Conservation (phyloP, 2,113 vertebrate species). For the Prionailurus viverrinus region DNA sequence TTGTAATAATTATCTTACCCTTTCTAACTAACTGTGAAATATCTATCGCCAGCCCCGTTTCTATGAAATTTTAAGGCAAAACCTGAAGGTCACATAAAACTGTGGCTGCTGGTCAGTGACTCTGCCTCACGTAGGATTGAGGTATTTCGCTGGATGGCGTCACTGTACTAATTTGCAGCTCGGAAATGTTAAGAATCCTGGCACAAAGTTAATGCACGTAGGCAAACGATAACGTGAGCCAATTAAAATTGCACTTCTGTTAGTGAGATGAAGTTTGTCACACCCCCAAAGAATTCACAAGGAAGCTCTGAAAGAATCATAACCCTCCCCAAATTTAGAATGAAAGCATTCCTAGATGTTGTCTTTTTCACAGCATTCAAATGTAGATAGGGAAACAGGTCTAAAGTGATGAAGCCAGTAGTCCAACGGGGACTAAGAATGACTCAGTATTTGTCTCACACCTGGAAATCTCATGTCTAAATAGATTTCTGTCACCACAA, state of each 20-base stretch:
- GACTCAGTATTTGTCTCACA: neutral
- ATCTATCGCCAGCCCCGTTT: neutral
- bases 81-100: neutral
- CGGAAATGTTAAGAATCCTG: neutral
- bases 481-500: neutral
- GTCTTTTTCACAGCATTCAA: neutral
- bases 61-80: conserved; percentile 41
- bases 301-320: conserved; percentile 27
- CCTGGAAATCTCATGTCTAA: neutral
- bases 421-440: neutral
- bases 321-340: neutral
- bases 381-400: neutral
- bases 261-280: conserved; percentile 12
- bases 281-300: neutral
- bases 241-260: neutral
- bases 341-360: neutral
- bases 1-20: neutral
- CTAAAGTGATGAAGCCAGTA: neutral
- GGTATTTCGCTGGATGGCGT: neutral
- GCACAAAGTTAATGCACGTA: neutral
- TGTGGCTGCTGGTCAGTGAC: neutral
- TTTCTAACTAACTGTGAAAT: neutral
- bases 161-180: neutral
- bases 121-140: neutral
- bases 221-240: neutral